Base-by-base conservation (phyloP, 2,888 invertebrate species). In the Cataglyphis albicans region DNA sequence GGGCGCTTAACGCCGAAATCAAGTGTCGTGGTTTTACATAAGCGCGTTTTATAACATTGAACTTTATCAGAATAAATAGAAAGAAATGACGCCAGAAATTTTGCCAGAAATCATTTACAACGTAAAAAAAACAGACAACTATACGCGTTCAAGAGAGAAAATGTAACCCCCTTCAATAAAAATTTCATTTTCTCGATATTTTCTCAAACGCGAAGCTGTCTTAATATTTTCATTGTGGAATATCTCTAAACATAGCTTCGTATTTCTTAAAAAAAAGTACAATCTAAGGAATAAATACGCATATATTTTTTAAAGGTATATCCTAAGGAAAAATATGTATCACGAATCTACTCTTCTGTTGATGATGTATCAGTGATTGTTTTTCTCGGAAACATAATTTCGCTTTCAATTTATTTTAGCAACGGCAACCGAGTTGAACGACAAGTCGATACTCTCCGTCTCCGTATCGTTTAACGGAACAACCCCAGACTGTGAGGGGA, bases 1-100 rank as follows among this genome's bases (percentile, higher is more conserved):
- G 74, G 87, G 74, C 81, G 81, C 81, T 86, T 75, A 80, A 72
- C 73, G 70, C 70, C 76, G 67, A 82, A 86, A 87, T 87, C 87
- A 70, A 81, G 81, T 83, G 78, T 35, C 78, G 61, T 57, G 57
- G 35, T 76, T 70, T 81, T 83, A 32, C 57, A 44, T 44, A 57
- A 55, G 48, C 48, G 63, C 48, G 57, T 61, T 76, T 76, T 84
- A 57, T 61, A 81, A 81, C 75, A 83, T 75, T 74, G 84, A 57
- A 48, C 9, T 29, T 52, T 48, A 18, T 15, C n/a, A 52, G 38
- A 48, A 21, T 5, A 55, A 32, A 12, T 1, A 41, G 4, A n/a
- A 18, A 64, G n/a, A 52, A 18, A 10, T 64, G 21, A 29, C 64
- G n/a, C n/a, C n/a, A n/a, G n/a, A n/a, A n/a, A 55, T 41, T 67